A percentile compares a stretch with the other conserved stretches of the same genome.
Conservation (phyloP, 2,888 invertebrate species). For the Oxytorus armatus region DNA sequence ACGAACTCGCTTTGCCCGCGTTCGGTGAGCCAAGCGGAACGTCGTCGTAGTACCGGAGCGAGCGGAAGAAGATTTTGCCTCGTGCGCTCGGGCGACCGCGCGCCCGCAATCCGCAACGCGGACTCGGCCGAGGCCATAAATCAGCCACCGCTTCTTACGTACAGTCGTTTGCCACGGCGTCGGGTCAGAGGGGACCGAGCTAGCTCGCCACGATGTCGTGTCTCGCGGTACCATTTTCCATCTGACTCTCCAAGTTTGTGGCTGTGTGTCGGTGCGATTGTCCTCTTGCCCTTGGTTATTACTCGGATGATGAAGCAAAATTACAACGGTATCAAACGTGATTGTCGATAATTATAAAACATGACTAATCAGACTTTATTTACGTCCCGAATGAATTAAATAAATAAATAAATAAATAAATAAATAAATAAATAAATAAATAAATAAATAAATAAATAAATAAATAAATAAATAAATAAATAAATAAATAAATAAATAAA, state of each 20-base stretch:
- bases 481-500: too few relatives aligned
- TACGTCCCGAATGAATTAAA: too few relatives aligned
- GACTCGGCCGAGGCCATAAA: constrained; percentile 75
- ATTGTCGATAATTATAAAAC: neutral
- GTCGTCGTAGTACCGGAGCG: neutral
- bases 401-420: too few relatives aligned
- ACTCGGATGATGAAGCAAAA: neutral
- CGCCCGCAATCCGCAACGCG: constrained; percentile 66
- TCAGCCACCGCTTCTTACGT: constrained; percentile 80
- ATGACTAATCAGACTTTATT: neutral
- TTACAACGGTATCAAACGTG: neutral
- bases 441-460: too few relatives aligned
- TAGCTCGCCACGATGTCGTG: constrained; percentile 34
- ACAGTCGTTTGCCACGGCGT: constrained; percentile 76
- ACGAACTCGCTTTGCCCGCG: constrained; percentile 68
- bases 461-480: too few relatives aligned
- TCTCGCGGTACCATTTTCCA: constrained; percentile 13
- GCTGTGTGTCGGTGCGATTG: constrained; percentile 2
- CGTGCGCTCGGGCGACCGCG: constrained; percentile 68
- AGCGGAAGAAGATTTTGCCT: constrained; percentile 75
- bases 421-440: too few relatives aligned
- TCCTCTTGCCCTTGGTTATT: neutral
- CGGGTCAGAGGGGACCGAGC: constrained; percentile 65
- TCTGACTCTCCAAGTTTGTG: neutral
- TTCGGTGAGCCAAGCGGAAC: constrained; percentile 44